Base-by-base conservation (phyloP, 2,797 vertebrate genomes). In the Alexandromys oeconomus region DNA sequence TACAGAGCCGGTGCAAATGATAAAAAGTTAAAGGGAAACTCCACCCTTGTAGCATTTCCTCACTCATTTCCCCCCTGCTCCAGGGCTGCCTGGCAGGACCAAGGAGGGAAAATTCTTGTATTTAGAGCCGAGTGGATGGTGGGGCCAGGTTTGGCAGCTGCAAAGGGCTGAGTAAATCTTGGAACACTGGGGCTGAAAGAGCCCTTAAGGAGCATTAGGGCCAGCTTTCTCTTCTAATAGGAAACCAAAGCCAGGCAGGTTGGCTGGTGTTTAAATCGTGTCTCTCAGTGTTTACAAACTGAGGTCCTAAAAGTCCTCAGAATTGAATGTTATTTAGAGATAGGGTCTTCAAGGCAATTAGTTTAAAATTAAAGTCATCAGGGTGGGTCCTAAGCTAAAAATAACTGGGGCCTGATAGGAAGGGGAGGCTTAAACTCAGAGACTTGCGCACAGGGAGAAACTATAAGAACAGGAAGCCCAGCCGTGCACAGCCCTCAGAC, bases 1-100 rank as follows among this genome's bases (percentile, higher is more conserved):
- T 63, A 80, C 65, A 78, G 67, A 89, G 57, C 65, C 86, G 77
- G 15, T 37, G 61, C 89, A 93, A 82, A 85, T 79, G 84, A 96
- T 78, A 94, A 96, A 95, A 97, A 93, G 91, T 89, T 94, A 94
- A 92, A 95, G 94, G 95, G 94, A 96, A 96, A 92, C 96, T 80
- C 97, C 96, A 86, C 96, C 96, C 95, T 65, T 46, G 34, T 34
- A 85, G 73, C 96, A 85, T 86, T 94, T 95, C 93, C 86, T 94
- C 48, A n/a, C 57, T 77, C 43, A 48, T 80, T 92, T 92, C 94
- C 93, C 69, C 63, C 31, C 37, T 19, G 1, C 79, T 91, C 69
- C 69, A 25, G 80, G 57, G 84, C 46, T 81, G 92, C 76, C 67
- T 95, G 95, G 93, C 95, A 85, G 82, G 71, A 67, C 69, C 57